Evolutionary conservation across 2,113 vertebrate genomes (phyloP), one percentile per base, ranked within the genome.

Genomic region (Hipposideros armiger): DNA sequence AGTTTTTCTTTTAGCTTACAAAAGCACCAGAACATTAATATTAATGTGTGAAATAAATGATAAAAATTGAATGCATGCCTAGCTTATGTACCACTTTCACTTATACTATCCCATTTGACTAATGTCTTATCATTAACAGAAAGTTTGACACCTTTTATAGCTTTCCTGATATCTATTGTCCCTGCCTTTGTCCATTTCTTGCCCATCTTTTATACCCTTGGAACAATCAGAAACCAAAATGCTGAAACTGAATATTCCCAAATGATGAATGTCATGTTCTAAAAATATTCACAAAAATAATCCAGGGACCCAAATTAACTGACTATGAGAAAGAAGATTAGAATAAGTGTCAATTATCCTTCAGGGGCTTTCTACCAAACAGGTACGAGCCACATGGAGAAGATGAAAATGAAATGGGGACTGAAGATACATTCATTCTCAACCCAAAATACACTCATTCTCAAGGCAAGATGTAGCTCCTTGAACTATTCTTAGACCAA

Each of bases 371-470:
- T 88, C 69, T 72, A 52, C 36, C 8, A 22, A 62, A 45, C 36
- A 81, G n/a, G 52, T 22, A 89, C 45, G 40, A 96, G 91, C 88
- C 89, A 80, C 58, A 81, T 32, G 40, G 85, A 58, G 89, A 19
- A 87, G 83, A 83, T 95, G 92, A 93, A 95, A 94, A 96, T 91
- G 95, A 92, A 94, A 81, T 52, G 26, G 69, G 28, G 36, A n/a
- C 40, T 91, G 54, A 77, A 95, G 73, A 93, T n/a, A 24, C 14
- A 76, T 36, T 52, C 86, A 0, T 50, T 93, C 96, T 86, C 67
- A 58, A 54, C 60, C 9, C 20, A 93, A 77, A 88, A 82, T 30
- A 64, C 24, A 56, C 70, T 91, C 78, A 20, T 69, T 90, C 90
- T 52, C 4, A 0, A 85, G 64, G 62, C 36, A 67, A 4, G 73